Percentiles rank a stretch among this genome's conserved stretches.
phyloP scores from a whole-genome alignment of 1,140 invertebrate species.

The Lepidurus arcticus region DNA sequence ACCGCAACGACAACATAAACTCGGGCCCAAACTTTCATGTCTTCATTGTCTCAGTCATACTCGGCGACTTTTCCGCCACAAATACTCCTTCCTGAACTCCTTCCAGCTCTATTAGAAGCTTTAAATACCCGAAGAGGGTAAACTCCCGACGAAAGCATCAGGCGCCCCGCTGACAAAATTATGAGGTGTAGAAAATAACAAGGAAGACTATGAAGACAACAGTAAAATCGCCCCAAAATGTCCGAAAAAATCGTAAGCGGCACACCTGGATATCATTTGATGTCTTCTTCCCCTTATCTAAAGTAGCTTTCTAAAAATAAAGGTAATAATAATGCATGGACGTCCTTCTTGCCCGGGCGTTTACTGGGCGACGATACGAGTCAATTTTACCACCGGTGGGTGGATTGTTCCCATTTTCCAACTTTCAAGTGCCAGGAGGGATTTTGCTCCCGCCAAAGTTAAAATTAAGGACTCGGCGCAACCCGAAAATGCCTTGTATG shows the following conservation, averaged over 20 bases:
- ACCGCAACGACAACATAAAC: conserved; percentile 13
- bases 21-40: not conserved
- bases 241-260: not conserved
- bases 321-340: not conserved
- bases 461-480: not conserved
- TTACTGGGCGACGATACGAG: too few species aligned
- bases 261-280: not conserved
- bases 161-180: not conserved
- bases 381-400: too few species aligned
- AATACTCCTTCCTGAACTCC: not conserved
- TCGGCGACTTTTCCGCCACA: conserved; percentile 1
- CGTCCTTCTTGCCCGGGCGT: not conserved
- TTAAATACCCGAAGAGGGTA: not conserved
- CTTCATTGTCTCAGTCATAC: conserved; percentile 21
- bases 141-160: not conserved
- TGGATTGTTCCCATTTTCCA: too few species aligned
- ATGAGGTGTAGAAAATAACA: conserved; percentile 11
- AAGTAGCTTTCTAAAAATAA: not conserved
- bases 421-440: not conserved
- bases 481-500: not conserved
- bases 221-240: not conserved
- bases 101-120: not conserved
- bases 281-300: not conserved
- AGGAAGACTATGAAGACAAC: not conserved
- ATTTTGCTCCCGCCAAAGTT: not conserved